Conservation (phyloP, 2,888 invertebrate species). For the Steinernema carpocapsae region DNA sequence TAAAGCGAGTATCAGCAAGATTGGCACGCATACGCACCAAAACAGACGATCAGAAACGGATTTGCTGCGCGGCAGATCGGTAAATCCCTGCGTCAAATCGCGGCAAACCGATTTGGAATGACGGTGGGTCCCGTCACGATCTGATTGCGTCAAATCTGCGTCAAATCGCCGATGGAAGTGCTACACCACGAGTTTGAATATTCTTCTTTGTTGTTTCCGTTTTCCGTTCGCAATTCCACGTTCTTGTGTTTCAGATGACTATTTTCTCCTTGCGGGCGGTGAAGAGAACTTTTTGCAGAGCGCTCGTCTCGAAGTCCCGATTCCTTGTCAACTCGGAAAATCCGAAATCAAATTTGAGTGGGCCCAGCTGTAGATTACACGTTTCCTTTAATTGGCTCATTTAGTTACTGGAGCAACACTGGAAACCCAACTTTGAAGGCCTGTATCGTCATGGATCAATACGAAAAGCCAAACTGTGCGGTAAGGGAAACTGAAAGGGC, state of each 20-base stretch:
- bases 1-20: too few relatives aligned
- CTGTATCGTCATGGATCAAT: slow-evolving; percentile 46
- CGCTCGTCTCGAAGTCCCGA: slow-evolving; percentile 58
- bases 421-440: slow-evolving; percentile 52
- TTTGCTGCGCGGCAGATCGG: too few relatives aligned
- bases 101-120: too few relatives aligned
- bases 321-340: slow-evolving; percentile 62
- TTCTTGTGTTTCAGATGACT: slow-evolving; percentile 53
- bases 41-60: too few relatives aligned
- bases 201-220: too few relatives aligned
- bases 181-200: too few relatives aligned
- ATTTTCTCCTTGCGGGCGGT: slow-evolving; percentile 58
- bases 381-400: slow-evolving; percentile 28
- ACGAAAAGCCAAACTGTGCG: slow-evolving; percentile 46
- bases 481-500: slow-evolving; percentile 37
- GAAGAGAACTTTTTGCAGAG: slow-evolving; percentile 47
- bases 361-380: not conserved
- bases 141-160: too few relatives aligned
- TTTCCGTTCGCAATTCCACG: too few relatives aligned
- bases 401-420: slow-evolving; percentile 62
- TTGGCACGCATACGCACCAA: too few relatives aligned
- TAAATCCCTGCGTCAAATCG: too few relatives aligned
- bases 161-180: too few relatives aligned
- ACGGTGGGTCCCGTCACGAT: too few relatives aligned
- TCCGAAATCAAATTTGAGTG: slow-evolving; percentile 60